These are phyloP conservation scores for Trachelus stipa DNA, from an alignment of 2,888 invertebrate species.

Conservation along the genomic window DNA sequence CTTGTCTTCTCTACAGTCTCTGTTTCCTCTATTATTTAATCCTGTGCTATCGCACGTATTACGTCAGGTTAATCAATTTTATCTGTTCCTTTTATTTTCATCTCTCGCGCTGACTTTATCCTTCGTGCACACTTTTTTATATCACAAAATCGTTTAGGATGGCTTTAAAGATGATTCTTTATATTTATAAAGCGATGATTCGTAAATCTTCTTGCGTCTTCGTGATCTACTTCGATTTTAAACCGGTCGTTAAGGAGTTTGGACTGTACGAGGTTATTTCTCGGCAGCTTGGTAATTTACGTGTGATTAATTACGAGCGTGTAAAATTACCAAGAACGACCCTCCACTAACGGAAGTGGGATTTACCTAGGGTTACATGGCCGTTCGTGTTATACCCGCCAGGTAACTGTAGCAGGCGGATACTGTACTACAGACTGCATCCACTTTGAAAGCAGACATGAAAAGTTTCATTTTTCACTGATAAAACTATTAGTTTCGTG, in stretches of 20 bases:
- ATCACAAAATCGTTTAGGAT: too few species aligned
- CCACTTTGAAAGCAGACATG: not conserved
- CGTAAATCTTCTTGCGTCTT: not conserved
- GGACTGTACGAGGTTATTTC: not conserved
- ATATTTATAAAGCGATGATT: not conserved
- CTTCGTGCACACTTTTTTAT: too few species aligned
- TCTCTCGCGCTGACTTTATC: not conserved
- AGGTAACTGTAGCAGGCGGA: not conserved
- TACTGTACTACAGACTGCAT: not conserved
- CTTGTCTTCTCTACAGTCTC: not conserved
- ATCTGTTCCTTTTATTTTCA: not conserved
- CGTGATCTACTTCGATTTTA: not conserved
- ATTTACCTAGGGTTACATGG: not conserved
- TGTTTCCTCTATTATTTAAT: not conserved
- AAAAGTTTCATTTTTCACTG: not conserved
- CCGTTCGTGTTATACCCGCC: not conserved
- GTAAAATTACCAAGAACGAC: constrained; percentile 33
- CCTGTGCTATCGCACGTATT: not conserved
- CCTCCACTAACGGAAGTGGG: not conserved
- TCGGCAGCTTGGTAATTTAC: constrained; percentile 39
- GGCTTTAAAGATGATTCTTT: too few species aligned
- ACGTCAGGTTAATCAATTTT: not conserved
- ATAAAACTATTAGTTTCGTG: not conserved
- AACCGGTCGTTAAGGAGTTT: not conserved
- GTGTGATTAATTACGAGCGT: constrained; percentile 41